Base-by-base conservation (phyloP, 1,140 invertebrate genomes). In the Fopius arisanus region DNA sequence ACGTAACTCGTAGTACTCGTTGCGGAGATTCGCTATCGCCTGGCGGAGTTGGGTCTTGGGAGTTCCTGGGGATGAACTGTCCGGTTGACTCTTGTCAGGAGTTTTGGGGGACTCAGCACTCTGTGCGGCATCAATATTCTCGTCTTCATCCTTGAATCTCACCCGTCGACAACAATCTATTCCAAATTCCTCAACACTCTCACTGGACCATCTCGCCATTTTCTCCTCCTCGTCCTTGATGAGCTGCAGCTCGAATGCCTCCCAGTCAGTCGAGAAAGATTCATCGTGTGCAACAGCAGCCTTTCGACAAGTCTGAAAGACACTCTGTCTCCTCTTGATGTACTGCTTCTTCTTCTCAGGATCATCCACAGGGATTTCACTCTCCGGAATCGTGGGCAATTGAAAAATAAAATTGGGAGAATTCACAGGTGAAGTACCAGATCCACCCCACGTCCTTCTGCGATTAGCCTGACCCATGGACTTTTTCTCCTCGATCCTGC, bases 231-330 rank as follows among this genome's bases (percentile, higher is more conserved):
- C 51, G 26, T 67, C 75, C 71, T 80, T 73, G 21, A 84, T 81
- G 43, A 84, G 75, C 41, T 83, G 78, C 16, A 80, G 43, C 75
- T 84, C 83, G 75, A 84, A 84, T 65, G 82, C 78, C 51, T 79
- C 76, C 16, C 82, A 79, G 5, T 73, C 78, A 7, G 79, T 80
- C 37, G 78, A 68, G 74, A 82, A 79, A 4, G 73, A 78, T 79
- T 28, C 23, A 9, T 59, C 54, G 6, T 48, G 5, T 9, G 54
- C 6, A n/a, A n/a, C n/a, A n/a, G n/a, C 21, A 59, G 6, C 23
- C 23, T 54, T 29, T 59, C 16, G 54, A 72, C 19, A 4, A 29
- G 33, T 54, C 31, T 37, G 16, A 69, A n/a, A 48, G 29, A 72
- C 12, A 66, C 21, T 28, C 5, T 41, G 70, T 14, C 77, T 67